Conservation (phyloP, 2,113 vertebrate species). For the Oophaga pumilio region DNA sequence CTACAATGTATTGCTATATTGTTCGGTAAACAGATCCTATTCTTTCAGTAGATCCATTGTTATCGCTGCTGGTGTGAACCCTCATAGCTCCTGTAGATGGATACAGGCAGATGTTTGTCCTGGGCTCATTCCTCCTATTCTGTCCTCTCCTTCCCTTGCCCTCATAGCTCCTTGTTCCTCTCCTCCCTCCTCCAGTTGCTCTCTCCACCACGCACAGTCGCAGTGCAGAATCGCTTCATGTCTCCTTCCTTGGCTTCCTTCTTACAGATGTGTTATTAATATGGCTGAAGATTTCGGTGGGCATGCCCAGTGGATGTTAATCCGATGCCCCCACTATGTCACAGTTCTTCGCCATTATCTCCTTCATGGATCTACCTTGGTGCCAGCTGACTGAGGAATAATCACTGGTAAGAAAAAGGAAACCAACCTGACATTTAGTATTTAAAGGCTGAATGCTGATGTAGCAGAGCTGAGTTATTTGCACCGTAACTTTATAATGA, state of each 20-base stretch:
- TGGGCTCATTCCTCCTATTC: not conserved
- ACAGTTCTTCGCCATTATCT: not conserved
- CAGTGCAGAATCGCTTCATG: slow-evolving; percentile 30
- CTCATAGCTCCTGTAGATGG: not conserved
- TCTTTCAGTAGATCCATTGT: not conserved
- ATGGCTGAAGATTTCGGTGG: not conserved
- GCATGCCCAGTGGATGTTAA: not conserved
- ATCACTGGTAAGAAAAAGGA: slow-evolving; percentile 4
- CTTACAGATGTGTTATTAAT: not conserved
- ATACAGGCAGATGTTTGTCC: not conserved
- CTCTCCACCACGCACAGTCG: slow-evolving; percentile 32
- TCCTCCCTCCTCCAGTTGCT: slow-evolving; percentile 7
- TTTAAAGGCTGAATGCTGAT: not conserved
- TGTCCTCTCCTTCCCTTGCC: slow-evolving; percentile 11
- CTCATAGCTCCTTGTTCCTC: not conserved
- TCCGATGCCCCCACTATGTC: not conserved
- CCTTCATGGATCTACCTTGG: not conserved
- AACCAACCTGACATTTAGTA: not conserved
- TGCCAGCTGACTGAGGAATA: not conserved
- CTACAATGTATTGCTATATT: not conserved
- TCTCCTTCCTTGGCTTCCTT: slow-evolving; percentile 28
- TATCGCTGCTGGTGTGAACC: not conserved
- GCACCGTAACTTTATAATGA: not conserved
- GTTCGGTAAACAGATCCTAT: not conserved
- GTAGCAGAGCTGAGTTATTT: not conserved